Conservation (phyloP, 2,888 invertebrate species). For the Cancer borealis region DNA sequence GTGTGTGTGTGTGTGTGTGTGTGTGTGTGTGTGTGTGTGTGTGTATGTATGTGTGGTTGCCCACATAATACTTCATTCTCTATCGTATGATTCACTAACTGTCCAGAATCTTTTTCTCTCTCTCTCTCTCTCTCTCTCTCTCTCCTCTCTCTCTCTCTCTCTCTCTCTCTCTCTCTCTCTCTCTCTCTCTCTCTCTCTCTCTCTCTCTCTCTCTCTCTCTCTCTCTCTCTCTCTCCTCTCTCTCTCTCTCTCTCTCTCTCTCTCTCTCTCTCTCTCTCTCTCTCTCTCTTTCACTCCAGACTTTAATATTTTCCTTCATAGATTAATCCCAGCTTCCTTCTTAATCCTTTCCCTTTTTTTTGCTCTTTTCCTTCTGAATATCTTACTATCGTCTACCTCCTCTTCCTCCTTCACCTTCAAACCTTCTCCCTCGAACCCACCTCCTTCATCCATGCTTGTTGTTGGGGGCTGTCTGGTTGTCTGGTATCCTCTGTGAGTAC, state of each 20-base stretch:
- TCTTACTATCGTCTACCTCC: neutral
- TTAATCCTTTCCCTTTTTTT: neutral
- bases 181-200: neutral
- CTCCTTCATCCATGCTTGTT: neutral
- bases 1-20: constrained; percentile 43
- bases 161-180: neutral
- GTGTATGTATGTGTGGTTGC: neutral
- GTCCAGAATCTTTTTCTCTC: neutral
- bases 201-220: constrained; percentile 16
- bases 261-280: constrained; percentile 31
- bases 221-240: constrained; percentile 4
- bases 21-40: constrained; percentile 33
- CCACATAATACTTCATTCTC: neutral
- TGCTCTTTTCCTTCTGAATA: neutral
- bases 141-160: neutral
- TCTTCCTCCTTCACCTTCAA: neutral
- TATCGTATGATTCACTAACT: neutral
- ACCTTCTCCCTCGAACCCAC: neutral
- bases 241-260: constrained; percentile 40
- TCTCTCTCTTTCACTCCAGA: neutral
- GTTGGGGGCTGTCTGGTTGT: neutral
- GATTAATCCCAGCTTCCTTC: neutral
- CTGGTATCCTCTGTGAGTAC: neutral
- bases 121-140: neutral
- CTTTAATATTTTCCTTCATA: neutral